These are phyloP conservation scores for Parnassius glacialis DNA, from an alignment of 2,888 invertebrate genomes.

Conservation along the genomic window DNA sequence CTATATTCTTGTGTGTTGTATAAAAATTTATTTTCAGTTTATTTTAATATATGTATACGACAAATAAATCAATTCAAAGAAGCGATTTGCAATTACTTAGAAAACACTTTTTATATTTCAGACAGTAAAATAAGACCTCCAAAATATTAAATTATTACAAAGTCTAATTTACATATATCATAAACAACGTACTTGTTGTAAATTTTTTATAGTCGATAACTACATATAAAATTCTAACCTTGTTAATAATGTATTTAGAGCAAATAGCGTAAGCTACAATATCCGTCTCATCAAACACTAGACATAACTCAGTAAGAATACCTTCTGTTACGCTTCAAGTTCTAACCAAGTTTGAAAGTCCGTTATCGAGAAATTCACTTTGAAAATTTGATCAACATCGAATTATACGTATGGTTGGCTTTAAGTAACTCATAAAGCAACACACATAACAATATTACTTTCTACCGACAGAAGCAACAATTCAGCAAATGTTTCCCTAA, in stretches of 20 bases:
- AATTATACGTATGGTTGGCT: conserved; percentile 10
- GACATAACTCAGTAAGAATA: conserved; percentile 19
- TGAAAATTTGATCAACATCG: conserved; percentile 24
- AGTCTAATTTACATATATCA: too few relatives aligned
- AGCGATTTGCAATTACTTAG: too few relatives aligned
- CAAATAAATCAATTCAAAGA: too few relatives aligned
- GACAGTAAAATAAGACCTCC: too few relatives aligned
- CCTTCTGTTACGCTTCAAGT: conserved; percentile 15
- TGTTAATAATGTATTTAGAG: not conserved
- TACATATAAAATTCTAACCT: conserved; percentile 29
- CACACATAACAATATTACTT: not conserved
- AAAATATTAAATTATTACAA: too few relatives aligned
- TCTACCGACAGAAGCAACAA: not conserved
- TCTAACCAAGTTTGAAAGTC: conserved; percentile 21
- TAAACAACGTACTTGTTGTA: too few relatives aligned
- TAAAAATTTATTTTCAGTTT: too few relatives aligned
- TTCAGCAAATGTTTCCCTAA: not conserved
- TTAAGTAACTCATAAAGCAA: conserved; percentile 3
- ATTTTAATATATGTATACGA: conserved; percentile 19
- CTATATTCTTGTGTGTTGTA: too few relatives aligned
- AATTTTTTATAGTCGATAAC: not conserved
- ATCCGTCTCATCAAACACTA: conserved; percentile 7
- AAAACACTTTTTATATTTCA: too few relatives aligned
- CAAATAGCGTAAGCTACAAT: conserved; percentile 3
- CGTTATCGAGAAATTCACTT: conserved; percentile 23